Evolutionary conservation across 2,888 invertebrate species (phyloP).

Genomic region (Patella pellucida): DNA sequence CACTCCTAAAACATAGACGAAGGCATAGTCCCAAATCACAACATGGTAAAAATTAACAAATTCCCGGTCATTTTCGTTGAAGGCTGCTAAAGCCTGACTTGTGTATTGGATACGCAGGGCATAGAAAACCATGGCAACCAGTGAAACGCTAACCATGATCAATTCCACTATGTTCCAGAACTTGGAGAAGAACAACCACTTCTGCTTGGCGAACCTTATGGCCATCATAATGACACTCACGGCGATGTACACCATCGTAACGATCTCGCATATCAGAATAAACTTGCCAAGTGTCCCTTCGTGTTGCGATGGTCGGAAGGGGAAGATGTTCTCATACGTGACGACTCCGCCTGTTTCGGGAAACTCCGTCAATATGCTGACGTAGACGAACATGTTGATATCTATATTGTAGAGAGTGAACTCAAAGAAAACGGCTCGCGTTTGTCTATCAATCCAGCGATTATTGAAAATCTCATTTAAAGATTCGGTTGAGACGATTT

Average conservation of each 20-base stretch:
- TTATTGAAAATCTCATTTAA: constrained; percentile 40
- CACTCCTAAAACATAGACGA: constrained; percentile 43
- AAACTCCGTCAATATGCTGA: constrained; percentile 57
- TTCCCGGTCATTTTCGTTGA: constrained; percentile 46
- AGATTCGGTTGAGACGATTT: constrained; percentile 43
- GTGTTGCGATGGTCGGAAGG: constrained; percentile 48
- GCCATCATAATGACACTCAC: constrained; percentile 36
- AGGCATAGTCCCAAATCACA: constrained; percentile 48
- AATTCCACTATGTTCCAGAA: constrained; percentile 51
- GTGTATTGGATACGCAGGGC: constrained; percentile 37
- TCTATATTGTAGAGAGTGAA: constrained; percentile 59
- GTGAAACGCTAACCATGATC: constrained; percentile 35
- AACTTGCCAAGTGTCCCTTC: constrained; percentile 42
- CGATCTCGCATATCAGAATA: constrained; percentile 43
- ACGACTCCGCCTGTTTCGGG: constrained; percentile 58
- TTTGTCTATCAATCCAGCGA: constrained; percentile 57
- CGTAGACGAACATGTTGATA: constrained; percentile 56
- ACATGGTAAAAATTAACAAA: constrained; percentile 57
- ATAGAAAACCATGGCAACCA: constrained; percentile 43
- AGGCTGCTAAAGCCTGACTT: constrained; percentile 39
- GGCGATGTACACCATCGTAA: constrained; percentile 42
- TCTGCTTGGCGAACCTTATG: constrained; percentile 37
- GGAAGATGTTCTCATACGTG: constrained; percentile 43
- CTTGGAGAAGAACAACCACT: constrained; percentile 38
- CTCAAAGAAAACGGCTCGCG: constrained; percentile 58